Conservation (phyloP, 1,140 invertebrate genomes). For the Berghia stephanieae region DNA sequence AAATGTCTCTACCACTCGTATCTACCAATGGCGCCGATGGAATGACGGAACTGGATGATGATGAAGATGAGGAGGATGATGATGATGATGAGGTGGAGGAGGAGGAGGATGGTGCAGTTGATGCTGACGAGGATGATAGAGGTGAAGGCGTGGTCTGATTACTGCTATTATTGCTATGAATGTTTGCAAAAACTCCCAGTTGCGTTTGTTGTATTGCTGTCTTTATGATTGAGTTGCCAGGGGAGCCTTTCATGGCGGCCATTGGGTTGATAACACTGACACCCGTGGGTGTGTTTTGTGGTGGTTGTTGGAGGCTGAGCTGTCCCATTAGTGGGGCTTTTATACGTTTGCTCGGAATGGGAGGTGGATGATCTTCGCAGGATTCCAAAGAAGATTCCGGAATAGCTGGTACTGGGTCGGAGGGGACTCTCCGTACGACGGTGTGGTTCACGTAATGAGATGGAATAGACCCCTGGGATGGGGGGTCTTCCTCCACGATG, state of each 20-base stretch:
- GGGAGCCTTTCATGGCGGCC: not conserved
- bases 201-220: not conserved
- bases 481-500: not conserved
- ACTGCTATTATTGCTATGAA: not conserved
- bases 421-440: slow-evolving; percentile 15
- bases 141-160: not conserved
- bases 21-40: too few species aligned
- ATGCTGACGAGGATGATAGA: not conserved
- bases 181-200: not conserved
- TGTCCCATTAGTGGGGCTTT: slow-evolving; percentile 43
- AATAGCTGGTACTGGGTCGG: slow-evolving; percentile 24
- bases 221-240: not conserved
- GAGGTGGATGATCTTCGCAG: slow-evolving; percentile 5
- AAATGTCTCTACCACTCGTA: too few species aligned
- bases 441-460: slow-evolving; percentile 32
- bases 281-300: too few species aligned
- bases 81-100: too few species aligned
- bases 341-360: slow-evolving; percentile 31
- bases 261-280: too few species aligned
- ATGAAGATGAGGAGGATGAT: too few species aligned
- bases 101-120: not conserved
- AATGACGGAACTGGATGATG: too few species aligned
- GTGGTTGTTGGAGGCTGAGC: slow-evolving; percentile 37
- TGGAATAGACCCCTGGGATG: not conserved
- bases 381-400: slow-evolving; percentile 10